Conservation (phyloP, 2,113 vertebrate species). For the Nettapus auritus region DNA sequence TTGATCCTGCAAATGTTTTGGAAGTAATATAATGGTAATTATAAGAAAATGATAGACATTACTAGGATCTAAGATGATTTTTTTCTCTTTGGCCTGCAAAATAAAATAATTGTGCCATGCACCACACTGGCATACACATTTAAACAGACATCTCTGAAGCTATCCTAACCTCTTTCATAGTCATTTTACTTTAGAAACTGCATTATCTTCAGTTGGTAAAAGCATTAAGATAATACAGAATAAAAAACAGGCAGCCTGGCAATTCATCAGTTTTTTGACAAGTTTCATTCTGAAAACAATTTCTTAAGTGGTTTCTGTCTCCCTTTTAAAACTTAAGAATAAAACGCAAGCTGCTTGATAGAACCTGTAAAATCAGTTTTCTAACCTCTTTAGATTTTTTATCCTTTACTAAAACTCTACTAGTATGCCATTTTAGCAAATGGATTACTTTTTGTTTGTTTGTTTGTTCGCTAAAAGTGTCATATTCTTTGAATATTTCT, state of each 20-base stretch:
- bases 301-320: background rate
- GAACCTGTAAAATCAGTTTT: conserved; percentile 15
- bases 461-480: conserved; percentile 38
- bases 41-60: background rate
- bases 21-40: background rate
- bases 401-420: background rate
- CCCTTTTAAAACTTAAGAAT: background rate
- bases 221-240: conserved; percentile 22
- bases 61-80: background rate
- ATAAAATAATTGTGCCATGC: background rate
- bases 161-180: background rate
- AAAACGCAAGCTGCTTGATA: conserved; percentile 14
- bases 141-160: conserved; percentile 5
- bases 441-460: conserved; percentile 37
- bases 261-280: background rate
- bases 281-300: background rate
- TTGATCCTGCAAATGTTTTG: background rate
- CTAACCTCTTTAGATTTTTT: conserved; percentile 7
- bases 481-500: conserved; percentile 34
- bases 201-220: conserved; percentile 10
- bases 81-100: background rate
- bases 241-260: background rate
- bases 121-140: background rate
- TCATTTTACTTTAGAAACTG: background rate
- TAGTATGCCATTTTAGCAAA: conserved; percentile 46